Base-by-base conservation (phyloP, 92 coral and sea anemone genomes). In the Metridium senile region DNA sequence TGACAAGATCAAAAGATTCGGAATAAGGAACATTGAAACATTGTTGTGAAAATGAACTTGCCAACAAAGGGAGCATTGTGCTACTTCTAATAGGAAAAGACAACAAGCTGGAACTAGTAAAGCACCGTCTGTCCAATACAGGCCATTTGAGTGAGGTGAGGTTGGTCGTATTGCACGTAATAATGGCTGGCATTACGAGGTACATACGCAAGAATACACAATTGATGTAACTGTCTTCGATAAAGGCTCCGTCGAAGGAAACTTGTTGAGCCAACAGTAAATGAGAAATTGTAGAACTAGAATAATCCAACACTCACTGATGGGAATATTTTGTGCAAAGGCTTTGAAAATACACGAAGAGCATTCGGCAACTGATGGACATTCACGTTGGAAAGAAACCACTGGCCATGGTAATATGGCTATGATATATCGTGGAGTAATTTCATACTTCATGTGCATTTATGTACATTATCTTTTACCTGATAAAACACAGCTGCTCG, bases 181-280 rank as follows among this genome's bases (percentile, higher is more conserved):
- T 2, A 22, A 59, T 26, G 18, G 33, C 32, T 59, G 66, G 66
- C 29, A 26, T 59, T 22, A 59, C 32, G 66, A 59, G 26, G n/a
- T 69, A 6, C 21, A 79, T 32, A 11, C 59, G 26, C 77, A 58
- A 16, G 66, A 79, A 22, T 79, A 30, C 17, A 9, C 67, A 0
- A 21, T 69, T 19, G 77, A 79, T n/a, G 84, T 79, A 20, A 79
- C 77, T 47, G 58, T 79, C 4, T 70, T 79, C 17, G 59, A 79
- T 25, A 71, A 33, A 17, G 17, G 33, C 0, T 79, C 84, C 2
- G 25, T 45, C 18, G 70, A 79, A 57, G 84, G 84, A 10, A 79
- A 79, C 33, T 75, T 79, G 33, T 58, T 77, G 84, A 16, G 26
- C 22, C 18, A 26, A 59, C 10, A 10, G 16, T 26, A 22, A 59